These are phyloP conservation scores for Acheta domesticus DNA, from an alignment of 2,888 invertebrate species.

Conservation along the genomic window DNA sequence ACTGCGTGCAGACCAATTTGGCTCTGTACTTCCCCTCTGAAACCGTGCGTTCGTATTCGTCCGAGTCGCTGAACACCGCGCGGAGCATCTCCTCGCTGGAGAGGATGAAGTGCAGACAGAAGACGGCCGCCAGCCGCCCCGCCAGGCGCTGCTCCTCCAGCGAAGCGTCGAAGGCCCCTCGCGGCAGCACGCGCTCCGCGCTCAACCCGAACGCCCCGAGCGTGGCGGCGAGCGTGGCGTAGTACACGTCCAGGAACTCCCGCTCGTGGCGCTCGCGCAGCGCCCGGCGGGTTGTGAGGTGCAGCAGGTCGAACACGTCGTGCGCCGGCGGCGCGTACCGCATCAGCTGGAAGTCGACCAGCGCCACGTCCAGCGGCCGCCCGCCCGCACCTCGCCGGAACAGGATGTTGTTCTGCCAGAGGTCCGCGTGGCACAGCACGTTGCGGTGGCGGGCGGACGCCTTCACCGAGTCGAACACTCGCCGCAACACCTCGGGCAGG, in stretches of 20 bases:
- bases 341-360: not conserved
- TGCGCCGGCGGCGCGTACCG: not conserved
- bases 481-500: not conserved
- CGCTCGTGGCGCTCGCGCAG: not conserved
- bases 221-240: not conserved
- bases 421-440: not conserved
- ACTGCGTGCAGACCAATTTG: not conserved
- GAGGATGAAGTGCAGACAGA: not conserved
- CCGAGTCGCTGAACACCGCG: not conserved
- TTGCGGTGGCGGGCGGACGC: not conserved
- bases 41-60: not conserved
- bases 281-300: not conserved
- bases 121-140: not conserved
- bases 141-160: not conserved
- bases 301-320: not conserved
- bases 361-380: not conserved
- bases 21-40: not conserved
- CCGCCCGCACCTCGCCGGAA: not conserved
- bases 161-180: not conserved
- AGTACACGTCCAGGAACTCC: not conserved
- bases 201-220: not conserved
- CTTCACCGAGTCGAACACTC: not conserved
- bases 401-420: constrained; percentile 20
- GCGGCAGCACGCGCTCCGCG: not conserved
- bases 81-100: not conserved